Percentiles rank a stretch among this genome's conserved stretches.
Evolutionary conservation across 1,140 invertebrate species (phyloP).

Genomic region (Drosophila sulfurigaster): DNA sequence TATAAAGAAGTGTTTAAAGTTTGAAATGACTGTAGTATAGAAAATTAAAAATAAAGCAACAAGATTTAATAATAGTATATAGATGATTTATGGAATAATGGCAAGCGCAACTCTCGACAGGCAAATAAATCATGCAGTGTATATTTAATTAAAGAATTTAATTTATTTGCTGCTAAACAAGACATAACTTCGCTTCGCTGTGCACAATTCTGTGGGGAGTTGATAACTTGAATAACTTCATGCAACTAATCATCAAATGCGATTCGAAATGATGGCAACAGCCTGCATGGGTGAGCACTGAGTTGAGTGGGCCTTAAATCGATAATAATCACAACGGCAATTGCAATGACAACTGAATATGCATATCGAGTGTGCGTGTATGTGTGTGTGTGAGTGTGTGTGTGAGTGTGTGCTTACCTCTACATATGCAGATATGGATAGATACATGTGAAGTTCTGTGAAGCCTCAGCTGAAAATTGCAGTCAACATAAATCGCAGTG

Average conservation of each 20-base stretch:
- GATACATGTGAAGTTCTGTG: conserved; percentile 1
- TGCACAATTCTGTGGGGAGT: not conserved
- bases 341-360: conserved; percentile 27
- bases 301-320: conserved; percentile 33
- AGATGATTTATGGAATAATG: not conserved
- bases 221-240: conserved; percentile 18
- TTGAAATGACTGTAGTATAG: no score
- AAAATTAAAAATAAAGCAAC: no score
- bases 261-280: conserved; percentile 26
- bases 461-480: conserved; percentile 51
- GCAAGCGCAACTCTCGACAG: not conserved
- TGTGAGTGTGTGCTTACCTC: not conserved
- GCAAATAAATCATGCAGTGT: not conserved
- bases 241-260: conserved; percentile 30
- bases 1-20: no score
- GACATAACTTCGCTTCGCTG: not conserved
- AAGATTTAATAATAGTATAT: no score
- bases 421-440: not conserved
- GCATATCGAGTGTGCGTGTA: not conserved
- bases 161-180: not conserved
- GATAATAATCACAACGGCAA: conserved; percentile 52
- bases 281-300: not conserved
- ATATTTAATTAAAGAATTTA: not conserved
- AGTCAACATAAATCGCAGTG: conserved; percentile 58
- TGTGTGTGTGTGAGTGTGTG: not conserved